Percentiles rank a stretch among this genome's conserved stretches.
Evolutionary conservation across 2,797 vertebrate species (phyloP).

Genomic region (Oophaga sylvatica): DNA sequence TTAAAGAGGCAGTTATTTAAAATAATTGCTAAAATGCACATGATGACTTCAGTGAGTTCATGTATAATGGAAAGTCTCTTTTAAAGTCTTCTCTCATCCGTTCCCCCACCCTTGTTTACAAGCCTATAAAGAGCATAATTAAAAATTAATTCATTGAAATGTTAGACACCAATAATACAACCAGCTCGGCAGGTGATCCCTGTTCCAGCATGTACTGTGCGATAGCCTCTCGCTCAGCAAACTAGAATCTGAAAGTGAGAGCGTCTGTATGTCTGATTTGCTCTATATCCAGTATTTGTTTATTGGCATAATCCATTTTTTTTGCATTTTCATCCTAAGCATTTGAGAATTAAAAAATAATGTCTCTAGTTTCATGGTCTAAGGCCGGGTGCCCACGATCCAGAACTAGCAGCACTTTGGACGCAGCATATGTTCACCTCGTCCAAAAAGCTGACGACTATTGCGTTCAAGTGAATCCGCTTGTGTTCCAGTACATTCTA

Average conservation of each 20-base stretch:
- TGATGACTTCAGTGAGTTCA: constrained; percentile 1
- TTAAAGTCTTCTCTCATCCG: constrained; percentile 26
- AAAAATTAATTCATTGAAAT: constrained; percentile 46
- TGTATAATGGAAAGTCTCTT: constrained; percentile 44
- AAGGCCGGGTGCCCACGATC: too few species aligned
- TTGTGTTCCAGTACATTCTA: too few species aligned
- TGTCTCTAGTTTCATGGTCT: not conserved
- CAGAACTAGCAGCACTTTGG: too few species aligned
- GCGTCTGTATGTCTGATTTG: not conserved
- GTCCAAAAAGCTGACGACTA: too few species aligned
- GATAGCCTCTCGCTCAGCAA: not conserved
- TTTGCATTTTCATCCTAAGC: not conserved
- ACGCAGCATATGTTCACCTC: too few species aligned
- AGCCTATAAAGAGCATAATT: constrained; percentile 43
- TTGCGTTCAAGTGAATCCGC: too few species aligned
- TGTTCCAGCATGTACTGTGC: constrained; percentile 41
- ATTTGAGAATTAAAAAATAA: not conserved
- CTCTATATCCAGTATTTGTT: not conserved
- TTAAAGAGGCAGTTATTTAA: constrained; percentile 4
- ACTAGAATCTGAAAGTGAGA: not conserved
- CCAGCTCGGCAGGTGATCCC: not conserved
- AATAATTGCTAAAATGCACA: constrained; percentile 24
- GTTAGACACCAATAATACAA: constrained; percentile 35
- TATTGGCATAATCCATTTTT: not conserved
- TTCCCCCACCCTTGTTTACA: constrained; percentile 47